phyloP scores from a whole-genome alignment of 2,797 vertebrate species.

The Tapera naevia region DNA sequence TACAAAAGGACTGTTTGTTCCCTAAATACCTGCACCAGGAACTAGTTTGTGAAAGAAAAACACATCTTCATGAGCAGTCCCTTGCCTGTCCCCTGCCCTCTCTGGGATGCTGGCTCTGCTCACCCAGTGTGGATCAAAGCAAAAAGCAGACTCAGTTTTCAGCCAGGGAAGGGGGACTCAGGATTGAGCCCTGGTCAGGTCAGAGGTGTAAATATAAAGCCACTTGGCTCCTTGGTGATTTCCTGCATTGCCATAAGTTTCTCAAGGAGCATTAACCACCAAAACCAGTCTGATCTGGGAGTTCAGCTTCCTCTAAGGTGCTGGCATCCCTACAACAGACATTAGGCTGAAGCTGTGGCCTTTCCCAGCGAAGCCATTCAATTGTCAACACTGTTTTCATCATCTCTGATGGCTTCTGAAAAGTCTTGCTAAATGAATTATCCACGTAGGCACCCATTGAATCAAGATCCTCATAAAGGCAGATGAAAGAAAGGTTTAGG shows the following conservation, averaged over 20 bases:
- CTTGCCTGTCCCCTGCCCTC: not conserved
- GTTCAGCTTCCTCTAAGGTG: not conserved
- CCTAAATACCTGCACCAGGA: conserved; percentile 43
- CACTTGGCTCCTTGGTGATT: not conserved
- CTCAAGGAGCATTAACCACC: not conserved
- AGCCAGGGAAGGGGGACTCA: not conserved
- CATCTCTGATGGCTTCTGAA: not conserved
- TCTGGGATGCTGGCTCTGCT: not conserved
- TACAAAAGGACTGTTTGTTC: conserved; percentile 72
- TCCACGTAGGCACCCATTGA: not conserved
- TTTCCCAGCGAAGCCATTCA: not conserved
- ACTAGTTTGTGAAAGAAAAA: not conserved
- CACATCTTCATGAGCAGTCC: not conserved
- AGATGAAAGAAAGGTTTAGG: not conserved
- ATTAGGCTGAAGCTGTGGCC: not conserved
- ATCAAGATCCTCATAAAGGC: not conserved
- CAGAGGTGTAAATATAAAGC: not conserved
- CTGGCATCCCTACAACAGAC: not conserved
- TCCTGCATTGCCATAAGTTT: not conserved
- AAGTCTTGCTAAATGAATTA: not conserved
- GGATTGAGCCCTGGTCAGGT: not conserved
- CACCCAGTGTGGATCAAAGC: not conserved
- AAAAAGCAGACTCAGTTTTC: not conserved
- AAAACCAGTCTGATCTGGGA: not conserved
- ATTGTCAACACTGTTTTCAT: not conserved